Conservation (phyloP, 2,113 vertebrate species). For the Chaetops frenatus region DNA sequence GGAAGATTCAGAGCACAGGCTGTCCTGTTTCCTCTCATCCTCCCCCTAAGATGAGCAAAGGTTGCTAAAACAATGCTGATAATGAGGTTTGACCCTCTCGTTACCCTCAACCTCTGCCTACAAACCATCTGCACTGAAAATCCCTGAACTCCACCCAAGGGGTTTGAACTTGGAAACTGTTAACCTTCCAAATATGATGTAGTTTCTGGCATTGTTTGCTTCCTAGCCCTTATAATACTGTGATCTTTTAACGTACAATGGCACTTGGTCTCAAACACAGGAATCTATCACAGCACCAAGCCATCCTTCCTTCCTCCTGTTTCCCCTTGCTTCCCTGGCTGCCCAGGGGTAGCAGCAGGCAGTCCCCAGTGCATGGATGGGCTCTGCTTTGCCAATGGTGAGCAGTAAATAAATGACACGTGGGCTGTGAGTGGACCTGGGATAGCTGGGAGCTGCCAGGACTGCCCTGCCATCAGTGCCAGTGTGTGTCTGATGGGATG, state of each 20-base stretch:
- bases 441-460: not conserved
- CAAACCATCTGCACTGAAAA: constrained; percentile 23
- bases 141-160: not conserved
- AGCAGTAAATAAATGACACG: not conserved
- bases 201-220: constrained; percentile 1
- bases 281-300: not conserved
- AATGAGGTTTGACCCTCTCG: not conserved
- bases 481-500: not conserved
- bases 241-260: not conserved
- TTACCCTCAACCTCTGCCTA: constrained; percentile 2
- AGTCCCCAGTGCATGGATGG: not conserved
- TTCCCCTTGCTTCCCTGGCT: not conserved
- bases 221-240: not conserved
- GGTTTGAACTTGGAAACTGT: constrained; percentile 6
- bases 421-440: not conserved
- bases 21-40: not conserved
- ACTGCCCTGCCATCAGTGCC: not conserved
- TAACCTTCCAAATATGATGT: not conserved
- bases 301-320: not conserved
- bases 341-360: not conserved
- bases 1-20: not conserved
- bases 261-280: not conserved
- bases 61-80: not conserved
- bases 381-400: not conserved
- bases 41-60: not conserved